Evolutionary conservation across 2,797 vertebrate genomes (phyloP), one percentile per base, ranked within the genome.

Genomic region (Ciconia nigra): DNA sequence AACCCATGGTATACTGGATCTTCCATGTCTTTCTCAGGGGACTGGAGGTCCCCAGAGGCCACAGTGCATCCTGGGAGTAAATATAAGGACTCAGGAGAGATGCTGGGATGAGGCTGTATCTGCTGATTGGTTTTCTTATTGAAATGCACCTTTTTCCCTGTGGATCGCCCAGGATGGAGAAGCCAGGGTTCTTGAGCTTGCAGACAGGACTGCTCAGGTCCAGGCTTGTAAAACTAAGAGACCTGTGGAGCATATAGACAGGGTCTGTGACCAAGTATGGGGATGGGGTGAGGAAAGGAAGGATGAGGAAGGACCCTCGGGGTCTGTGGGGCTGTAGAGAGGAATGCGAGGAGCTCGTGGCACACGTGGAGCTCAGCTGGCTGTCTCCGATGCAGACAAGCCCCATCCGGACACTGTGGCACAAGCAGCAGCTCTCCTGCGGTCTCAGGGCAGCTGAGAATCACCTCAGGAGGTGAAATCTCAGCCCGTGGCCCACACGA

Each of bases 401-500:
- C 35, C n/a, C 28, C 35, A 35, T 65, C 35, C 4, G 2, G 83
- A 31, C 31, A 25, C 19, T 1, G 2, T 33, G 58, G 37, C 42
- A 29, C 0, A 4, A 76, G 6, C 51, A 80, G 58, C 19, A 58
- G 16, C 46, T 93, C 63, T 85, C 18, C n/a, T 76, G 62, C 2
- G 0, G 18, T 33, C 55, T 77, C 35, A 37, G n/a, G 42, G 26
- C 41, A 82, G 37, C 37, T 39, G 37, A 39, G 47, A 66, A 58
- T 18, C 2, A 1, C 39, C 29, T 39, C 7, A 14, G 46, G 65
- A 74, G 52, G 33, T 39, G 57, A 58, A 70, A 58, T 83, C 65
- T 52, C 76, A 73, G 59, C 55, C 35, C 9, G 0, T 28, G 55
- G 18, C 19, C 51, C 9, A 1, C 22, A 25, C 0, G 3, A 57